Evolutionary conservation across 2,888 invertebrate species (phyloP), one percentile per base, ranked within the genome.

Genomic region (Lycocerus yunnanus): DNA sequence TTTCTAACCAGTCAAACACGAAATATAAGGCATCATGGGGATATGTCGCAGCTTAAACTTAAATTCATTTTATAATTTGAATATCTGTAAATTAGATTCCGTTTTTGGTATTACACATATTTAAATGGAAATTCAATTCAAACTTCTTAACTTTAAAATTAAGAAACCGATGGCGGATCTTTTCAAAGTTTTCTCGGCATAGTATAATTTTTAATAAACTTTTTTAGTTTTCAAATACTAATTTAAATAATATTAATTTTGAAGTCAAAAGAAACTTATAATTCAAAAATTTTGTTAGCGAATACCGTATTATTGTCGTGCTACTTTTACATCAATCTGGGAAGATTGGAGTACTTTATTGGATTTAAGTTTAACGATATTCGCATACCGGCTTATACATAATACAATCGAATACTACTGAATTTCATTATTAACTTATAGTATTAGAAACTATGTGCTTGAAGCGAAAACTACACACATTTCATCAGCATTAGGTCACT

Each of bases 21-120:
- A 63, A 20, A 63, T 63, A 20, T 63, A 63, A 63, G 61, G 20
- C 61, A 63, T 14, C 61, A n/a, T 15, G 61, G 18, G 15, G 15
- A 63, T 63, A 63, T 63, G 18, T 63, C 43, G 20, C 20, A 15
- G 61, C 61, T 63, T 63, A 63, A 63, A 63, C 61, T 63, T 16
- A 63, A 63, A 63, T 63, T 63, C 61, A 63, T 63, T 63, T 63
- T 63, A 20, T 63, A 27, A 71, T 71, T 71, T 71, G 24, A 66
- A 71, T 71, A 59, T 71, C 66, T 66, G 60, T 71, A 71, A 71
- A 71, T 70, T 65, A 70, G 14, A 20, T 71, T 24, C 43, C n/a
- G 43, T 71, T 16, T 20, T 24, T 58, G 66, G 66, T 66, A 71
- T 14, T 59, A 24, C 71, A 71, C 10, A 66, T 59, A 71, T 66